Conservation (phyloP, 2,888 invertebrate species). For the Meteorus cinctellus region DNA sequence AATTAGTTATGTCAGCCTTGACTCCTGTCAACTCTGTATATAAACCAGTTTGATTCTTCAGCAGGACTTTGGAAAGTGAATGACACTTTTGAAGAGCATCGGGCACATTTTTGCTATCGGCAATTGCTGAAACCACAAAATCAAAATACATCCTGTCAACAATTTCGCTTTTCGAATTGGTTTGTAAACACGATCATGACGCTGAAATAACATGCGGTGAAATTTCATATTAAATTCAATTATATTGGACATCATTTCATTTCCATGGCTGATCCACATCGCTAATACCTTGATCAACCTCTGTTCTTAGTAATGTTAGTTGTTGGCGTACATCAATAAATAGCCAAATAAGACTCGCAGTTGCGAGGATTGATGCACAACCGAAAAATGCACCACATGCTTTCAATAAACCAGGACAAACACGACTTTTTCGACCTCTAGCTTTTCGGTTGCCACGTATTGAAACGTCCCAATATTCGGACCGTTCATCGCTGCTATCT, state of each 20-base stretch:
- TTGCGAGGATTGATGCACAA: constrained; percentile 79
- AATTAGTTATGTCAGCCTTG: constrained; percentile 76
- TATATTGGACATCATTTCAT: background rate
- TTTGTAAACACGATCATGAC: background rate
- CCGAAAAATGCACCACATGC: constrained; percentile 78
- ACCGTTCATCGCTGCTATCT: constrained; percentile 78
- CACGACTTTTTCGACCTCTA: constrained; percentile 64
- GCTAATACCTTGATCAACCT: constrained; percentile 79
- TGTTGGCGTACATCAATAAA: constrained; percentile 81
- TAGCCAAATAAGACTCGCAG: constrained; percentile 80
- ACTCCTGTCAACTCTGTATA: constrained; percentile 77
- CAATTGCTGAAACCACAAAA: constrained; percentile 76
- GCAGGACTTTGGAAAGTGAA: constrained; percentile 80
- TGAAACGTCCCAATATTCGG: constrained; percentile 73
- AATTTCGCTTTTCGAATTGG: background rate
- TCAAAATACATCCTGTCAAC: constrained; percentile 17
- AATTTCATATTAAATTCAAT: background rate
- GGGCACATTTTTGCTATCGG: constrained; percentile 81
- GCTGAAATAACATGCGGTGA: constrained; percentile 1
- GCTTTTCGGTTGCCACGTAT: constrained; percentile 63
- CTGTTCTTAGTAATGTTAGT: constrained; percentile 78
- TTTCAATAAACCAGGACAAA: constrained; percentile 76
- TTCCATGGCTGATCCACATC: constrained; percentile 16
- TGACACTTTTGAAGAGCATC: constrained; percentile 84
- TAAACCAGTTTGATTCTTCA: constrained; percentile 80